These are phyloP conservation scores for Thaumatotibia leucotreta DNA, from an alignment of 1,140 invertebrate species.

Conservation along the genomic window DNA sequence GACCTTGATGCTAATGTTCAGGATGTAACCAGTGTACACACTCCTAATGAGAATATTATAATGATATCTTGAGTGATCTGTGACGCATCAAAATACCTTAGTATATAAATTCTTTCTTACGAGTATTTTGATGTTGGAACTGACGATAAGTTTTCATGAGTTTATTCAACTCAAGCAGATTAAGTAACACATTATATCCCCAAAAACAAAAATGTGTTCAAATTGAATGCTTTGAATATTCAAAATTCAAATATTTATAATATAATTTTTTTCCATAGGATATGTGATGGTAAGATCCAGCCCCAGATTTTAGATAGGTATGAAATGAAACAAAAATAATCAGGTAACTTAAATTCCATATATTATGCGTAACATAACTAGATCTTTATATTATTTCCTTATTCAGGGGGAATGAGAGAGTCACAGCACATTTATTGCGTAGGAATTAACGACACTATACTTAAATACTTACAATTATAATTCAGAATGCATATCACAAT, in stretches of 20 bases:
- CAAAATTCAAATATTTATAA: too few species aligned
- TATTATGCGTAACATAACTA: background rate
- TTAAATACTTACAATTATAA: too few species aligned
- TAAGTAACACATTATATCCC: too few species aligned
- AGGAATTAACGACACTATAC: background rate
- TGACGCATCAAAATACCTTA: background rate
- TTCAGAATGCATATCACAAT: background rate
- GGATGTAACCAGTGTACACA: background rate
- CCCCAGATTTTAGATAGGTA: background rate
- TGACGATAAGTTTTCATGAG: background rate
- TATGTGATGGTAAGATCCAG: background rate
- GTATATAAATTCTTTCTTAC: too few species aligned
- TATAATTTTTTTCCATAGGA: too few species aligned
- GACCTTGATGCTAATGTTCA: conserved; percentile 38
- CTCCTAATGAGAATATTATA: background rate
- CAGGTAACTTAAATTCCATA: background rate
- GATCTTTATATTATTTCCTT: background rate
- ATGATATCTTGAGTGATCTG: background rate
- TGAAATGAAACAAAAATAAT: background rate
- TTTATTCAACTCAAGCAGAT: background rate
- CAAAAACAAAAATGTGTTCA: too few species aligned
- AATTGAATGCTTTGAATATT: too few species aligned
- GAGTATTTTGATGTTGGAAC: background rate
- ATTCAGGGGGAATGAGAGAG: background rate
- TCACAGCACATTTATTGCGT: background rate